Conservation (phyloP, 1,140 invertebrate species). For the Pemphigus obesinymphae region DNA sequence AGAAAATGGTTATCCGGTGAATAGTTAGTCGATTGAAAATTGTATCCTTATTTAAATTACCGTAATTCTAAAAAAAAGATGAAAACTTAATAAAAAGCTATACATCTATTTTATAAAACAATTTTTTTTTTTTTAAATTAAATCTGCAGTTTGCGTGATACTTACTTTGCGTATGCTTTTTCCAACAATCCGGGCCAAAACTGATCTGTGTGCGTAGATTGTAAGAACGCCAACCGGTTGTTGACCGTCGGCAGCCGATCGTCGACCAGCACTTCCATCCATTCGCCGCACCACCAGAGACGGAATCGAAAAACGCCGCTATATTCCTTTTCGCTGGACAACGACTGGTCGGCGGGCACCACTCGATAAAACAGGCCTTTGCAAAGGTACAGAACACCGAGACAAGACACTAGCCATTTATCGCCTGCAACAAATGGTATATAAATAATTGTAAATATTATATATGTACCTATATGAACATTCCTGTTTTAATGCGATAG, state of each 20-base stretch:
- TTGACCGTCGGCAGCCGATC: conserved; percentile 91
- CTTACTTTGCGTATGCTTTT: conserved; percentile 97
- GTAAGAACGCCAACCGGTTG: conserved; percentile 85
- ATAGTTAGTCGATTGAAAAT: too few relatives aligned
- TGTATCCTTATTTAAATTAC: too few relatives aligned
- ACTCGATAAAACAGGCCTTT: conserved; percentile 91
- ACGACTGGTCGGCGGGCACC: conserved; percentile 91
- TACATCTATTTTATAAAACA: too few relatives aligned
- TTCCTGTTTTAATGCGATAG: too few relatives aligned
- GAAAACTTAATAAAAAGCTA: too few relatives aligned
- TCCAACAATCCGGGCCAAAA: conserved; percentile 95
- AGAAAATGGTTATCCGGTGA: too few relatives aligned
- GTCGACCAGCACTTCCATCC: conserved; percentile 93
- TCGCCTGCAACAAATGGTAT: conserved; percentile 63
- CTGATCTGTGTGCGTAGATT: conserved; percentile 78
- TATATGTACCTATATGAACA: too few relatives aligned
- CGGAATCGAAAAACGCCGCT: conserved; percentile 87
- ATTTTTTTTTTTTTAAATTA: too few relatives aligned
- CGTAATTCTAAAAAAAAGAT: too few relatives aligned
- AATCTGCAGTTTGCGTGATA: too few relatives aligned
- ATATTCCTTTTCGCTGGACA: conserved; percentile 55
- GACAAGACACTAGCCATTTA: conserved; percentile 83
- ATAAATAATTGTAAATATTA: too few relatives aligned
- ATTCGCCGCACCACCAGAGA: conserved; percentile 92
- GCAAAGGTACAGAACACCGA: conserved; percentile 77